These are phyloP conservation scores for Porites rus DNA, from an alignment of 92 coral and sea anemone species.

Conservation along the genomic window DNA sequence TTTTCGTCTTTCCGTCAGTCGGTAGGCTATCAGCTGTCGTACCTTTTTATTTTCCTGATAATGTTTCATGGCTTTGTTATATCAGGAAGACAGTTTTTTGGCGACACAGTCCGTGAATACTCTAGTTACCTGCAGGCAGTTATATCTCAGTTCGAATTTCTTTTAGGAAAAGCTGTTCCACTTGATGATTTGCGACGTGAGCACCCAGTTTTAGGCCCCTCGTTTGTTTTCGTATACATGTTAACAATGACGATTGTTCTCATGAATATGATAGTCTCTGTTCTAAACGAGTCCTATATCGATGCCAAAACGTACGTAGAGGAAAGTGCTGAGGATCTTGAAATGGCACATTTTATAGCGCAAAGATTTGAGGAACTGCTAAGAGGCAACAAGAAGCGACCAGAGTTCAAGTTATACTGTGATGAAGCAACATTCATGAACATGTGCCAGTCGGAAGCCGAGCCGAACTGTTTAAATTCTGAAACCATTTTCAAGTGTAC, in stretches of 20 bases:
- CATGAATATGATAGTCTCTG: slow-evolving; percentile 47
- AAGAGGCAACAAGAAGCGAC: background rate
- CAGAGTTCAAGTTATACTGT: slow-evolving; percentile 25
- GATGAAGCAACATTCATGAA: slow-evolving; percentile 23
- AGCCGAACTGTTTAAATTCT: slow-evolving; percentile 36
- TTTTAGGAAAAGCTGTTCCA: slow-evolving; percentile 66
- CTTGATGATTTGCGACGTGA: slow-evolving; percentile 40
- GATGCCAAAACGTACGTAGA: slow-evolving; percentile 36
- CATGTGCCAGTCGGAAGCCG: slow-evolving; percentile 51
- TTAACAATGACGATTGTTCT: slow-evolving; percentile 51
- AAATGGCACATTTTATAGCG: slow-evolving; percentile 64
- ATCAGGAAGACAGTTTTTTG: slow-evolving; percentile 52
- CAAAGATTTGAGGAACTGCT: slow-evolving; percentile 7
- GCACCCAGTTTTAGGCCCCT: slow-evolving; percentile 30
- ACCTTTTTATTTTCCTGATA: slow-evolving; percentile 9
- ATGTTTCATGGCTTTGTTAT: slow-evolving; percentile 40
- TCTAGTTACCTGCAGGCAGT: slow-evolving; percentile 34
- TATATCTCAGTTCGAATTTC: slow-evolving; percentile 52
- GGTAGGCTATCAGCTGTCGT: slow-evolving; percentile 29
- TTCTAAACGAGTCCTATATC: slow-evolving; percentile 59
- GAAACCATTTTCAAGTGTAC: slow-evolving; percentile 4
- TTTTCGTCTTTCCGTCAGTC: slow-evolving; percentile 54
- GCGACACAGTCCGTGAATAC: slow-evolving; percentile 28
- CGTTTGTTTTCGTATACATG: slow-evolving; percentile 38
- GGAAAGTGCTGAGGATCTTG: slow-evolving; percentile 47